Percentiles rank a stretch among this genome's conserved stretches.
Conservation (phyloP, 2,113 vertebrate species). For the Aepyceros melampus region DNA sequence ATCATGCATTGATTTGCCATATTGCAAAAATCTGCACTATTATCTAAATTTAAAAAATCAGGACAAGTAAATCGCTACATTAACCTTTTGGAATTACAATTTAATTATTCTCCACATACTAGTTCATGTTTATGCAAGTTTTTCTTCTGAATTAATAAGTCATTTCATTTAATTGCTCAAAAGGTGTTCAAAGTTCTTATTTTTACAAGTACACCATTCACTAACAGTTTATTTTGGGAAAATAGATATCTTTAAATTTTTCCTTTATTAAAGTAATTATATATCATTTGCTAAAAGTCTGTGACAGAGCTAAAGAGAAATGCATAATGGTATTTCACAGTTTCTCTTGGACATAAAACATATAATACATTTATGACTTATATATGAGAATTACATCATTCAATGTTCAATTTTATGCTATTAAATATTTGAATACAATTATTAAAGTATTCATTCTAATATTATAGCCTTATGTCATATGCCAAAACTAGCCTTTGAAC, state of each 20-base stretch:
- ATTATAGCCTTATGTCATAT: neutral
- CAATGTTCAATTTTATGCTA: neutral
- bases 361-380: neutral
- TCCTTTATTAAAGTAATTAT: slow-evolving; percentile 4
- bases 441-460: neutral
- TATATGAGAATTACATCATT: neutral
- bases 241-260: neutral
- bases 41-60: slow-evolving; percentile 66
- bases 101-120: slow-evolving; percentile 66
- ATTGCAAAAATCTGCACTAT: slow-evolving; percentile 41
- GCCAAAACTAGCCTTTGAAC: neutral
- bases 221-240: neutral
- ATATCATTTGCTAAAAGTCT: neutral
- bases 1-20: slow-evolving; percentile 45
- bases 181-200: slow-evolving; percentile 7
- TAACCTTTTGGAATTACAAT: slow-evolving; percentile 70
- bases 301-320: neutral
- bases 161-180: slow-evolving; percentile 55
- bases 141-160: slow-evolving; percentile 63
- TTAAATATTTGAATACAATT: neutral
- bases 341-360: neutral
- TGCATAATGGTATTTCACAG: neutral
- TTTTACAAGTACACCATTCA: neutral
- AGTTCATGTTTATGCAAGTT: slow-evolving; percentile 53
- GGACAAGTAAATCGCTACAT: slow-evolving; percentile 58